phyloP scores from a whole-genome alignment of 2,797 vertebrate species.

The Streptopelia turtur region DNA sequence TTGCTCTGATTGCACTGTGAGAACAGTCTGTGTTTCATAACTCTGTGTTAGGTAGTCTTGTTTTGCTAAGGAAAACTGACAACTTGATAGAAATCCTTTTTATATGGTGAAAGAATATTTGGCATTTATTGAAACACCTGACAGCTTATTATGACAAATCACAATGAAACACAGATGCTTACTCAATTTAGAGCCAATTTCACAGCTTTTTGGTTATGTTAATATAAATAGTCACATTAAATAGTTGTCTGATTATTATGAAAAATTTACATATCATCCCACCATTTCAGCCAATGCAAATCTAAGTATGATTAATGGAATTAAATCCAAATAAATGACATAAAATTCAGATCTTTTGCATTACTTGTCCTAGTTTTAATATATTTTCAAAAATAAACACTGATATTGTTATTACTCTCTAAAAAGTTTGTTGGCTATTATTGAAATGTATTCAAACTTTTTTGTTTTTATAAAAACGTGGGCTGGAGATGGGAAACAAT shows the following conservation, averaged over 20 bases:
- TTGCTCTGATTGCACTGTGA: neutral
- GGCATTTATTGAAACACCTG: neutral
- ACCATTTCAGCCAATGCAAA: neutral
- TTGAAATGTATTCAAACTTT: neutral
- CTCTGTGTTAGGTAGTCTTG: neutral
- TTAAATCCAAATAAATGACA: neutral
- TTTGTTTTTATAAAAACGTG: neutral
- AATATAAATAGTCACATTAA: neutral
- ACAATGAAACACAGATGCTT: neutral
- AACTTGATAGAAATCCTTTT: neutral
- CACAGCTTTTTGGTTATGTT: neutral
- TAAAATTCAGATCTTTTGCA: neutral
- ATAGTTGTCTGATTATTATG: neutral
- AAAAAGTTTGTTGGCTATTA: neutral
- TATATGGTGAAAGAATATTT: neutral
- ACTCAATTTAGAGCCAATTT: neutral
- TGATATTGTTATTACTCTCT: neutral
- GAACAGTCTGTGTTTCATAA: neutral
- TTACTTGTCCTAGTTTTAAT: neutral
- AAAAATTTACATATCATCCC: neutral
- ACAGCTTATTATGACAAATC: neutral
- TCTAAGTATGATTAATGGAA: neutral
- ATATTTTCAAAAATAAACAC: neutral
- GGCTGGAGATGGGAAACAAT: neutral
- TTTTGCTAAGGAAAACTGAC: neutral